Base-by-base conservation (phyloP, 2,888 invertebrate species). In the Heliconius aoede region DNA sequence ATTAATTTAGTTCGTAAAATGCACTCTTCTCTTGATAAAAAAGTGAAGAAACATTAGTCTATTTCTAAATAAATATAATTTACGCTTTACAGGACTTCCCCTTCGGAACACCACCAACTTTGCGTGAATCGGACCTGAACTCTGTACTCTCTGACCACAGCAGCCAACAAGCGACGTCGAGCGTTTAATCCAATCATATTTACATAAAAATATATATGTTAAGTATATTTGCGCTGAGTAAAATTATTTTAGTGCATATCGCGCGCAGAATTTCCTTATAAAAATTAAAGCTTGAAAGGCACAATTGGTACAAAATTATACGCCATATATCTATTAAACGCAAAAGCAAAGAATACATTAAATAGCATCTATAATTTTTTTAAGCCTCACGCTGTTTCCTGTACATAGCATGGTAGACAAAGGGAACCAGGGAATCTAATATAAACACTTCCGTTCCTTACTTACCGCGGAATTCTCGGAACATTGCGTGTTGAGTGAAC, bases 121-220 rank as follows among this genome's bases (percentile, higher is more conserved):
- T 94, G 2, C 89, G 94, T 3, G 94, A 94, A 36, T 90, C 94
- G 0, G 94, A 94, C 68, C 83, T 94, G 13, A 92, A 91, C 81
- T 94, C 94, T 0, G 86, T 94, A 1, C 83, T 94, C 9, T 94
- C 94, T 9, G 95, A 94, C 78, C 94, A 93, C 82, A 94, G 94
- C 90, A 95, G 95, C 81, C 94, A 94, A 78, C 95, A 95, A 79
- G 94, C 94, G 1, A 95, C 94, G 60, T 94, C 94, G 64, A 94
- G 95, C 78, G 95, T 94, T 75, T 94, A 90, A 87, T 76, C 72
- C 13, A 74, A 73, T 61, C 72, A 61, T 74, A 78, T 72, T 68
- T 55, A 55, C 11, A 55, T 55, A 8, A 11, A 55, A 46, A 71
- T 72, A 36, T 67, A 72, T 11, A 69, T 55, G 40, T 46, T 18